Evolutionary conservation across 2,113 vertebrate genomes (phyloP).

Genomic region (Callionymus lyra): DNA sequence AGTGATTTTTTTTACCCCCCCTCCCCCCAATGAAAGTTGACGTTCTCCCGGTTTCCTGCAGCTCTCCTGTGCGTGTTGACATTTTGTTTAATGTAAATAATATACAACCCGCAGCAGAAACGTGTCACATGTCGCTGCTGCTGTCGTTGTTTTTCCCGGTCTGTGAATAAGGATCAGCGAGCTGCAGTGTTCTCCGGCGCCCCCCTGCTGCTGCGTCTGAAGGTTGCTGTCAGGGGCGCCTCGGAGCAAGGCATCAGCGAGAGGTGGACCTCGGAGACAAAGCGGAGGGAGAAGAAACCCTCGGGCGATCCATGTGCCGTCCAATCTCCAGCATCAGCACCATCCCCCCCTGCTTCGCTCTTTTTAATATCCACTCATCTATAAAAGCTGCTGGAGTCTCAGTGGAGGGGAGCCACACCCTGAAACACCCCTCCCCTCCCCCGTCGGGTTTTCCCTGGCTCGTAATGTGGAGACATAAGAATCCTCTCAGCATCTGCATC

Average conservation of each 20-base stretch:
- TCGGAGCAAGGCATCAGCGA: constrained; percentile 46
- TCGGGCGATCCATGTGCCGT: constrained; percentile 11
- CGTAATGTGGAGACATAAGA: no score
- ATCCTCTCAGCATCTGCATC: no score
- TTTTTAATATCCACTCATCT: constrained; percentile 41
- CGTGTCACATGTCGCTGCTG: no score
- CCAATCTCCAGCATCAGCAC: no score
- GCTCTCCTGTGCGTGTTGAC: no score
- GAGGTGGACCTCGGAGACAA: constrained; percentile 42
- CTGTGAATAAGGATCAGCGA: constrained; percentile 11
- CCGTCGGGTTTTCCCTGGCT: neutral
- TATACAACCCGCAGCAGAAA: no score
- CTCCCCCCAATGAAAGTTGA: no score
- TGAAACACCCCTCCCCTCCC: constrained; percentile 35
- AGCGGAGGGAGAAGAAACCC: constrained; percentile 34
- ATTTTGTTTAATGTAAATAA: no score
- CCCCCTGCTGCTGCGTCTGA: constrained; percentile 40
- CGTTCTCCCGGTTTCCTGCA: no score
- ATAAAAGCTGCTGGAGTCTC: constrained; percentile 19
- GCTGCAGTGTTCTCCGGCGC: constrained; percentile 27
- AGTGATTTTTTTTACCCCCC: no score
- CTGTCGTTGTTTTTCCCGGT: constrained; percentile 14
- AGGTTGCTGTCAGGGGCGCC: constrained; percentile 46
- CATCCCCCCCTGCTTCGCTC: constrained; percentile 26
- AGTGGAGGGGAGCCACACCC: constrained; percentile 41